Base-by-base conservation (phyloP, 2,113 vertebrate species). In the Burhinus oedicnemus region DNA sequence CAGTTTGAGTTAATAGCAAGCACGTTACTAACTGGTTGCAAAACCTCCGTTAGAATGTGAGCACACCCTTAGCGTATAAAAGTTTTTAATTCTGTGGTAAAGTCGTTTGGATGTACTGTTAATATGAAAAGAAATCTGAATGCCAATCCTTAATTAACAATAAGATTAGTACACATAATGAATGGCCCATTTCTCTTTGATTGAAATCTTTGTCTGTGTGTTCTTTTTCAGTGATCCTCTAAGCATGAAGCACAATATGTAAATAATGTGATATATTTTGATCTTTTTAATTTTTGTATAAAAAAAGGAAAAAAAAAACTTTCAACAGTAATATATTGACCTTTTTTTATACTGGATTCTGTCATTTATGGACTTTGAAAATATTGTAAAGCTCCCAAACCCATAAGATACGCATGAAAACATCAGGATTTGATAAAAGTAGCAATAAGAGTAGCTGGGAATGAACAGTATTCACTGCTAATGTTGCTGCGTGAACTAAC, bases 321-420 rank as follows among this genome's bases (percentile, higher is more conserved):
- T 94, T 80, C 69, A 30, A 98, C 99, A 99, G 98, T 99, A 99
- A 99, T 99, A 99, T 99, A 99, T 99, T 99, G 98, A 98, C 97
- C 96, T 98, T 97, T 97, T 97, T 97, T 97, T 97, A 96, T 97
- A 96, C 77, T 95, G 98, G 84, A 97, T 96, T 75, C 51, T 93
- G 93, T 80, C 95, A 95, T 74, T 86, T 91, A 89, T 65, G 97
- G 97, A 97, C 93, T 96, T 88, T 47, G 82, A 87, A 96, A 93
- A 97, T 93, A 89, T 58, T 93, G 25, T 93, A 90, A 95, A 94
- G 65, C 58, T 82, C 96, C 80, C 58, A 66, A 74, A 87, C 47
- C 95, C 54, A 3, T 92, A 76, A 32, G 45, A 96, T 30, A 51
- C 8, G 12, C 90, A 71, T 72, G 89, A 6, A 42, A 91, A 90